These are phyloP conservation scores for Marcusenius ussheri DNA, from an alignment of 2,113 vertebrate species.

Conservation along the genomic window DNA sequence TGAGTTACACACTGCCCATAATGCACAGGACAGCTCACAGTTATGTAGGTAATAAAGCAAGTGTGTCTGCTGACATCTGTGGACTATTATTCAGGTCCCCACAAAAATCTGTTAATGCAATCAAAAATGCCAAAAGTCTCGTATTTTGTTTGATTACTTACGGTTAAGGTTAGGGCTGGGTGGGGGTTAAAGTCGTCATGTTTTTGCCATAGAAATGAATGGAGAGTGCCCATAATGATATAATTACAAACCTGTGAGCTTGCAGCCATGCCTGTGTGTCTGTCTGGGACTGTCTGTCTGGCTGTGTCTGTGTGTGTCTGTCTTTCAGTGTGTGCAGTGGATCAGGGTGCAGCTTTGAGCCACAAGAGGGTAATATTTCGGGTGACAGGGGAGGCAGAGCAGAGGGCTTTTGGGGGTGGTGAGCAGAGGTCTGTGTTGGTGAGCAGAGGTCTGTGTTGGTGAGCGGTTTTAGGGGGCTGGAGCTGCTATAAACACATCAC, in stretches of 20 bases:
- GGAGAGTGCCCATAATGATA: too few species aligned
- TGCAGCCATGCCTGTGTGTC: too few species aligned
- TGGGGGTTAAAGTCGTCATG: too few species aligned
- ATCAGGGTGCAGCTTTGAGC: neutral
- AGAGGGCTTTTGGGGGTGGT: neutral
- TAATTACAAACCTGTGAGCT: too few species aligned
- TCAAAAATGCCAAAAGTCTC: too few species aligned
- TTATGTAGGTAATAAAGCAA: neutral
- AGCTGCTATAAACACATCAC: neutral
- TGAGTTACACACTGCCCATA: neutral
- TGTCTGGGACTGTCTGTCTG: too few species aligned
- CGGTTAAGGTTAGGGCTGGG: too few species aligned
- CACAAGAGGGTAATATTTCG: neutral
- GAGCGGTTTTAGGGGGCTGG: neutral
- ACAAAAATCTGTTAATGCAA: too few species aligned
- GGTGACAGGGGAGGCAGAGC: neutral
- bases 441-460: neutral
- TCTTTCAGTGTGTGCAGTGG: neutral
- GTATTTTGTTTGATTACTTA: too few species aligned
- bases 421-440: neutral
- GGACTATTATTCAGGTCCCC: too few species aligned
- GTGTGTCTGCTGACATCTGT: neutral
- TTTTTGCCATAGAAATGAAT: too few species aligned
- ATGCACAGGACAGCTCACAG: neutral
- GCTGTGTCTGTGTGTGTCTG: too few species aligned